Evolutionary conservation across 2,888 invertebrate genomes (phyloP), one percentile per base, ranked within the genome.

Genomic region (Zonitis immaculata): DNA sequence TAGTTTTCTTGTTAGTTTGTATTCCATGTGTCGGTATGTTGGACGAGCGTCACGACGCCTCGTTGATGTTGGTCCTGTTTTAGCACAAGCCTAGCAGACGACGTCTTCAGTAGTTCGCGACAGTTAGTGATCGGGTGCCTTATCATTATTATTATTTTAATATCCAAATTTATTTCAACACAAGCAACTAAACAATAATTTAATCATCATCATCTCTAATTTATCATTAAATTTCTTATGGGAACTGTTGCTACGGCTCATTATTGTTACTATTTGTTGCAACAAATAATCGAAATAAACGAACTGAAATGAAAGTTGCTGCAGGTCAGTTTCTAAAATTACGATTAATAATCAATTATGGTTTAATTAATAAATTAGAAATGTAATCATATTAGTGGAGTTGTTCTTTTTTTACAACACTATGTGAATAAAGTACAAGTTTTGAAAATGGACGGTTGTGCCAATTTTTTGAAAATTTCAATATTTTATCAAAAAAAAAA

Each of bases 11-110:
- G n/a, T n/a, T n/a, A n/a, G n/a, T n/a, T n/a, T n/a, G n/a, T n/a
- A n/a, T 22, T 35, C 18, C 18, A 35, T 35, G 35, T 35, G 35
- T 16, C 35, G 35, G 35, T 35, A 18, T 35, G 16, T 35, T 35
- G 35, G 16, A 9, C 26, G 18, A 44, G 52, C 55, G 55, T 55
- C 55, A 55, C 52, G 55, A 55, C 55, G 51, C 46, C 48, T 49
- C 56, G 61, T 56, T 63, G 63, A 65, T 65, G 66, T 61, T 59
- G 64, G 56, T 62, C 61, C 61, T 64, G 66, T 66, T 64, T 60
- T 65, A 65, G 64, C 62, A 61, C 61, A 56, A 62, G 54, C 58
- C 52, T 58, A 59, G 54, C 48, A 55, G 55, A 45, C 53, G 53
- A 47, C 58, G 58, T 60, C 58, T 61, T 61, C 65, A 64, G 65